Percentiles rank a stretch among this genome's conserved stretches.
Evolutionary conservation across 2,113 vertebrate species (phyloP).

Genomic region (Microcebus ravelobensis): DNA sequence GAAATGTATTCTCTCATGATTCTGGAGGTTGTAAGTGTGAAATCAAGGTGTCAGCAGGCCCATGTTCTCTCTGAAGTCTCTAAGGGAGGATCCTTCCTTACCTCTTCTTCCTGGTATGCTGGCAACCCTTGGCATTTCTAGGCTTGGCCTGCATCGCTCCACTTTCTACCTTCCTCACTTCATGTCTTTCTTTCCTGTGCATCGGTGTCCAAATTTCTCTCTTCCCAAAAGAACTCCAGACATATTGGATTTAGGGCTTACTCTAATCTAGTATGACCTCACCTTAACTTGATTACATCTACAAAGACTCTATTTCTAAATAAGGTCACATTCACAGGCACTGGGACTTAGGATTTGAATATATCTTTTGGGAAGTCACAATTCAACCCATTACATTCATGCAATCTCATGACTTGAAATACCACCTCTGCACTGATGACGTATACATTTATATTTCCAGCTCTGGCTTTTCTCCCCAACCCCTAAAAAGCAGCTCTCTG

Average conservation of each 20-base stretch:
- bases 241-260: neutral
- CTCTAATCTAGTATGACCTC: neutral
- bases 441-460: neutral
- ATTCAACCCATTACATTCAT: neutral
- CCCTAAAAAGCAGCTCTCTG: neutral
- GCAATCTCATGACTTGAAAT: neutral
- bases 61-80: accelerated
- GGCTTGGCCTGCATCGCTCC: too few species aligned
- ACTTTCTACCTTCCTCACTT: neutral
- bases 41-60: neutral
- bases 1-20: neutral
- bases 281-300: neutral
- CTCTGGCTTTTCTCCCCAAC: too few species aligned
- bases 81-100: too few species aligned
- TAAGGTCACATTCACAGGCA: neutral
- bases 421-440: neutral
- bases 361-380: neutral
- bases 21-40: neutral
- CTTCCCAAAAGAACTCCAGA: neutral
- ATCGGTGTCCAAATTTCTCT: neutral
- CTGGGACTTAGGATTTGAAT: neutral
- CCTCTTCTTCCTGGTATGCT: neutral
- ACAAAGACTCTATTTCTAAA: neutral
- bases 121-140: neutral
- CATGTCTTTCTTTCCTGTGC: neutral